Evolutionary conservation across 1,140 invertebrate species (phyloP), one percentile per base, ranked within the genome.

Genomic region (Drusus annulatus): DNA sequence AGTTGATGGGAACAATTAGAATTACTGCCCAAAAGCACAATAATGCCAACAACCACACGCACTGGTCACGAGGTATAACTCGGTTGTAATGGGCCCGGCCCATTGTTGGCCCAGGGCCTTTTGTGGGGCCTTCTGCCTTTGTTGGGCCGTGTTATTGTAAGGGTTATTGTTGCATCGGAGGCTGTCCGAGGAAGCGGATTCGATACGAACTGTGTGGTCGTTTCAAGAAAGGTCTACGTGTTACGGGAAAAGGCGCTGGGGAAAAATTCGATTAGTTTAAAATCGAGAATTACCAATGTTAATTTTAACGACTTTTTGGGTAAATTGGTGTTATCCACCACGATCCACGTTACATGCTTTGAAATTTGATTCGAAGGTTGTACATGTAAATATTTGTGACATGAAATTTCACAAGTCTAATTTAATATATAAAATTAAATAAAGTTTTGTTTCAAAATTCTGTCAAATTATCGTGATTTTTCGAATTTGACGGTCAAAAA

Each of bases 141-240:
- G 62, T 65, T 65, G 62, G 62, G 62, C 62, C 62, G 25, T 65
- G 23, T 25, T 65, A 65, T 65, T 65, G 62, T 65, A 28, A 5
- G 28, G 5, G 62, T 6, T 31, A 25, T 65, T 28, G 62, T 65
- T 71, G 25, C 25, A n/a, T 17, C 62, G 68, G 68, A 51, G n/a
- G 10, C 17, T 19, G 68, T 17, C 31, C 19, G 68, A 45, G 45
- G 62, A 25, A 28, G 10, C 28, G 62, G 36, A 71, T 71, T 71
- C 68, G 68, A 71, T 71, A 71, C 68, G 68, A 50, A 50, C 45
- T 71, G 68, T 71, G 68, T 71, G 68, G 68, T 71, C 68, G 31
- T 13, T n/a, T 60, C 56, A 3, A 21, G 25, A 28, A 28, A 10
- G 56, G 56, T 60, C 56, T 60, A 45, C 36, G 36, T 45, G 36